Percentiles rank a stretch among this genome's conserved stretches.
phyloP scores from a whole-genome alignment of 2,797 vertebrate genomes.

The Capromys pilorides region DNA sequence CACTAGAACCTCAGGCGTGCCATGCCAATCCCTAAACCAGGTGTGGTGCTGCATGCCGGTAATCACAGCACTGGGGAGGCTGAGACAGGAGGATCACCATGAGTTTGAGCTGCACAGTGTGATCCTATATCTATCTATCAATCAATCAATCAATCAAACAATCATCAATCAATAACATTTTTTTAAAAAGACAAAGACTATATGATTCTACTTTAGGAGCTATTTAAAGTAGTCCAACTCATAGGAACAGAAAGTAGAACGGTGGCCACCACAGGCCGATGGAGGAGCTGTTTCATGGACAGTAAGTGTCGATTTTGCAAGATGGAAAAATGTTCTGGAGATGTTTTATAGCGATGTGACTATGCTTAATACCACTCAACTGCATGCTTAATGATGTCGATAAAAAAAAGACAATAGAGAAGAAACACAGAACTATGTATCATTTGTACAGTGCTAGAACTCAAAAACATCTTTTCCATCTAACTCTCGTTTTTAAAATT shows the following conservation, averaged over 20 bases:
- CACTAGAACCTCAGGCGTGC: too few relatives aligned
- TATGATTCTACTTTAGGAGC: neutral
- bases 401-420: neutral
- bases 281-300: neutral
- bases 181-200: neutral
- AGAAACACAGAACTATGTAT: neutral
- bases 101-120: too few relatives aligned
- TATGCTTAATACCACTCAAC: neutral
- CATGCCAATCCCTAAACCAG: too few relatives aligned
- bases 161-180: too few relatives aligned
- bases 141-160: too few relatives aligned
- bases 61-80: too few relatives aligned
- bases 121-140: too few relatives aligned
- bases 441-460: neutral
- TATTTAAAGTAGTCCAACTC: neutral
- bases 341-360: neutral
- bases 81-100: too few relatives aligned
- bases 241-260: conserved; percentile 11
- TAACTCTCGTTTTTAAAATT: conserved; percentile 18
- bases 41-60: too few relatives aligned
- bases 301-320: neutral
- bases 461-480: neutral
- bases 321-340: neutral
- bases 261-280: neutral
- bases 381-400: neutral